Conservation (phyloP, 1,140 invertebrate genomes). For the Bradysia coprophila region DNA sequence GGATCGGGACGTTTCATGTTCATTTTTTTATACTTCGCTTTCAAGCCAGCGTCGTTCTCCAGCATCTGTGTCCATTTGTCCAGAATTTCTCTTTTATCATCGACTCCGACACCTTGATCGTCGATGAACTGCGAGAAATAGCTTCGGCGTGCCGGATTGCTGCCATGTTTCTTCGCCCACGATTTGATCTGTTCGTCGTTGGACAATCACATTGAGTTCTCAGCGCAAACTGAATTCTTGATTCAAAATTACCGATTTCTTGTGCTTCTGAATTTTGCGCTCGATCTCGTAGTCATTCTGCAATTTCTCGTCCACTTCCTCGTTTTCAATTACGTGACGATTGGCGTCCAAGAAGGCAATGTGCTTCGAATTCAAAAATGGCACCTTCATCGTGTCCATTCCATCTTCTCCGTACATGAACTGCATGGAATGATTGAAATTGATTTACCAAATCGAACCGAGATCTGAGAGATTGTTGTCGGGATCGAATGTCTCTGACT, state of each 20-base stretch:
- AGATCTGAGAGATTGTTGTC: slow-evolving; percentile 2
- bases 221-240: too few species aligned
- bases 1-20: slow-evolving; percentile 48
- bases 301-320: slow-evolving; percentile 33
- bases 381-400: slow-evolving; percentile 72
- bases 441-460: too few species aligned
- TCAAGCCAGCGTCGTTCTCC: slow-evolving; percentile 33
- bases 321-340: slow-evolving; percentile 37
- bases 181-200: slow-evolving; percentile 26
- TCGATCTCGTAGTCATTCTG: slow-evolving; percentile 28
- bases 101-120: too few species aligned
- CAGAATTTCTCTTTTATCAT: slow-evolving; percentile 15
- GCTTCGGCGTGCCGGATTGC: too few species aligned
- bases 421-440: too few species aligned
- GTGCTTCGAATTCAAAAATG: slow-evolving; percentile 65
- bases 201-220: not conserved
- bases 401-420: slow-evolving; percentile 98
- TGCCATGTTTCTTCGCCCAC: slow-evolving; percentile 38
- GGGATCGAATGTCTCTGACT: not conserved
- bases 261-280: slow-evolving; percentile 26
- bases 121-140: too few species aligned
- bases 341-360: slow-evolving; percentile 72
- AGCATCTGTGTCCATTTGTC: slow-evolving; percentile 38
- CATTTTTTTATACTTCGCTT: slow-evolving; percentile 26
- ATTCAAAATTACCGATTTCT: slow-evolving; percentile 22